Conservation (phyloP, 1,140 invertebrate species). For the roundworm (Caenorhabditis elegans) region DNA sequence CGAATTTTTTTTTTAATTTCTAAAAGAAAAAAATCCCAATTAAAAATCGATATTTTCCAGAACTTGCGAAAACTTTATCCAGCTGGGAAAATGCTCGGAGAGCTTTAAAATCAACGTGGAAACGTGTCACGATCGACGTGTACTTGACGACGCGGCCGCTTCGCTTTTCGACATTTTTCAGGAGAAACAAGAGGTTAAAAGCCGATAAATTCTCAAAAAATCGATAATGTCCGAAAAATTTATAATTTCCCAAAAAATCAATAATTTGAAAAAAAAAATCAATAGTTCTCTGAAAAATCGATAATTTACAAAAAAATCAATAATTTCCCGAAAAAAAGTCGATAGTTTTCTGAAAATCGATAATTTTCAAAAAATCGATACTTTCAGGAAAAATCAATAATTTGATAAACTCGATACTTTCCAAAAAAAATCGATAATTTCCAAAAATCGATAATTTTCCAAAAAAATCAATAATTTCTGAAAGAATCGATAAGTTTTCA, state of each 20-base stretch:
- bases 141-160: background rate
- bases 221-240: background rate
- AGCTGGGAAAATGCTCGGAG: background rate
- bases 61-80: background rate
- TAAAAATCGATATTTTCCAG: background rate
- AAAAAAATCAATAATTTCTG: background rate
- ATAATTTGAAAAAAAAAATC: too few species aligned
- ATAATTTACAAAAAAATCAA: background rate
- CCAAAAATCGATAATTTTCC: background rate
- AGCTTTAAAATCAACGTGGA: constrained; percentile 17
- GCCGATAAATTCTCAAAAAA: background rate
- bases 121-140: background rate
- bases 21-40: too few species aligned
- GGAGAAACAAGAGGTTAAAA: constrained; percentile 31
- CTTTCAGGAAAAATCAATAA: too few species aligned
- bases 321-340: too few species aligned
- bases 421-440: too few species aligned
- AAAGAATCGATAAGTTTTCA: background rate
- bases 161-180: constrained; percentile 12
- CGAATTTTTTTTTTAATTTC: too few species aligned
- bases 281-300: background rate
- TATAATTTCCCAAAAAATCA: background rate
- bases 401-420: too few species aligned
- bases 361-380: background rate
- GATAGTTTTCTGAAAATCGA: too few species aligned